These are phyloP conservation scores for Drosophila simulans DNA, from an alignment of 1,140 invertebrate species.

Conservation along the genomic window DNA sequence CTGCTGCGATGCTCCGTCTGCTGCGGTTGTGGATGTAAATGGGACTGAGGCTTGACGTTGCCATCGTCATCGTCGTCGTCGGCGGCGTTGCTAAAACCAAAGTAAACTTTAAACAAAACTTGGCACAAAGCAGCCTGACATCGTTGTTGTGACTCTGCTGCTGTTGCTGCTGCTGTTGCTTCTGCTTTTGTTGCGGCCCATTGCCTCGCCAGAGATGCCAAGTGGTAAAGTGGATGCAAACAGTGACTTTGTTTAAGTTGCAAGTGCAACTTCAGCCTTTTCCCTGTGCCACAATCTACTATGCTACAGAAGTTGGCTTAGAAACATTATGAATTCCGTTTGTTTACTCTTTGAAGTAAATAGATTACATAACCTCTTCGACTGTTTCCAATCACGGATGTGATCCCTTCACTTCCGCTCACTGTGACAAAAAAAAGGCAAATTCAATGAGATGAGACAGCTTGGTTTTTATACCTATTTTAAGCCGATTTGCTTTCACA, in stretches of 20 bases:
- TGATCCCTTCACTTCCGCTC: conserved; percentile 4
- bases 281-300: too few species aligned
- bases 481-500: conserved; percentile 51
- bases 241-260: conserved; percentile 20
- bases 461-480: conserved; percentile 24
- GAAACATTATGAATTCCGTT: too few species aligned
- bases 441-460: conserved; percentile 7
- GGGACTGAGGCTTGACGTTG: conserved; percentile 34
- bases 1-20: conserved; percentile 17
- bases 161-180: conserved; percentile 3
- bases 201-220: conserved; percentile 45
- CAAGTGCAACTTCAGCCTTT: too few species aligned
- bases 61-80: conserved; percentile 18
- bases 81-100: conserved; percentile 53
- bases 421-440: not conserved
- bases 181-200: conserved; percentile 22
- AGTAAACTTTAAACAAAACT: conserved; percentile 80
- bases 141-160: conserved; percentile 5
- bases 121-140: conserved; percentile 67
- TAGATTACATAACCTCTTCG: too few species aligned
- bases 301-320: too few species aligned
- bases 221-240: not conserved
- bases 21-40: conserved; percentile 37
- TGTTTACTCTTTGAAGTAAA: too few species aligned
- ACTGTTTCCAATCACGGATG: too few species aligned